Base-by-base conservation (phyloP, 2,888 invertebrate genomes). In the Phaedon cochleariae region DNA sequence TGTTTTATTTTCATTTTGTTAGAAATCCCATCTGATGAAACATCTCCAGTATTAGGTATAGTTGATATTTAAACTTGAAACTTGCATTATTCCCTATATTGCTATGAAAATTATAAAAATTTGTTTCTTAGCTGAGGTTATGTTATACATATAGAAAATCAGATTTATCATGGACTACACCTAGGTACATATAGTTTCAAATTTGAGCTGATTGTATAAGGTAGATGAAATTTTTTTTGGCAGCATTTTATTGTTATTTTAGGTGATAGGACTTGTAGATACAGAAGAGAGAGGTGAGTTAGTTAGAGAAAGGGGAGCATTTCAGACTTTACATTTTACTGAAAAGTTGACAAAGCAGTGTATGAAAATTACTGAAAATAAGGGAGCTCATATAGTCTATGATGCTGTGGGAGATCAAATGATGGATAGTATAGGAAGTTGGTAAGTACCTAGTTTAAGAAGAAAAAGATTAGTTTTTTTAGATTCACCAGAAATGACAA, bases 211-310 rank as follows among this genome's bases (percentile, higher is more conserved):
- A 17, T 5, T 15, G 5, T 9, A 45, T 7, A 26, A 7, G 26
- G 26, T 26, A 7, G 2, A 29, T 2, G 26, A 52, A 52, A 52
- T 29, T 15, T 15, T 22, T 9, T 59, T 15, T 9, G 22, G 46
- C 31, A 26, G 20, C 37, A 18, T 60, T 55, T 45, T 22, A 61
- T 26, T 26, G 3, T 26, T 26, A 18, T 49, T 54, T 61, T 22
- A 90, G 89, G 90, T 91, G 2, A 88, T 91, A 72, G 90, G 87
- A n/a, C 87, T 90, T n/a, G 88, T 89, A 67, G 87, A 87, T 45
- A 85, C 87, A 0, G 89, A 89, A 78, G 87, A 88, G 61, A 86
- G 87, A 68, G 87, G 88, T 7, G 83, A 85, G 34, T 74, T 88
- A 15, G 84, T 89, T 10, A 80, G 90, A 63, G 85, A 87, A 49